phyloP scores from a whole-genome alignment of 2,113 vertebrate genomes.

The Leucosticte australis region DNA sequence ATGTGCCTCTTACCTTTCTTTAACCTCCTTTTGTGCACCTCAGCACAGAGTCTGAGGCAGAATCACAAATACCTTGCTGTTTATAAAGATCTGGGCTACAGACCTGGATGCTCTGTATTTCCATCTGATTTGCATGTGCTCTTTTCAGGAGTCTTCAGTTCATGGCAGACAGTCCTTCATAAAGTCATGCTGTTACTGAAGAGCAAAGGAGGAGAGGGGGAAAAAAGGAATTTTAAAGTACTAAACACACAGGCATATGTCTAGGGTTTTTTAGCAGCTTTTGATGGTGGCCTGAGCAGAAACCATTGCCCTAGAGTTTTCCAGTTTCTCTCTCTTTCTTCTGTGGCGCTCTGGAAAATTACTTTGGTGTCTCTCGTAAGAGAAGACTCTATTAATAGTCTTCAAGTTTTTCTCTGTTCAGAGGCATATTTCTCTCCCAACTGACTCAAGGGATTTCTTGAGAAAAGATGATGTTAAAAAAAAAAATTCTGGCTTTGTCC shows the following conservation, averaged over 20 bases:
- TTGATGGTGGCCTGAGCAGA: constrained; percentile 18
- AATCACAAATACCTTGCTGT: neutral
- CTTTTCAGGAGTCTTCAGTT: neutral
- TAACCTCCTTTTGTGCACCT: neutral
- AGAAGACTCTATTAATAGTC: constrained; percentile 25
- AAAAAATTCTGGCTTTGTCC: neutral
- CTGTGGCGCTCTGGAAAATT: neutral
- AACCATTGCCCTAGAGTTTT: neutral
- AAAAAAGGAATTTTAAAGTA: neutral
- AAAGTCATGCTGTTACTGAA: neutral
- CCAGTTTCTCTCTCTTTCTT: neutral
- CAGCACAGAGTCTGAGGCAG: neutral
- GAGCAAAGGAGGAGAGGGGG: neutral
- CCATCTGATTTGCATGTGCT: neutral
- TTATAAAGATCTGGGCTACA: neutral
- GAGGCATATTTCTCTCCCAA: constrained; percentile 19
- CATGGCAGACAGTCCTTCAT: neutral
- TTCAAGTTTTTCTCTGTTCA: neutral
- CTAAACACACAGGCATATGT: neutral
- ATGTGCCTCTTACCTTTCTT: neutral
- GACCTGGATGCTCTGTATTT: neutral
- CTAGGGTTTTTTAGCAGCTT: neutral
- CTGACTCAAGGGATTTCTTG: neutral
- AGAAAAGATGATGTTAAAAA: neutral
- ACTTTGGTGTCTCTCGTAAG: neutral